Evolutionary conservation across 2,797 vertebrate genomes (phyloP), one percentile per base, ranked within the genome.

Genomic region (Discoglossus pictus): DNA sequence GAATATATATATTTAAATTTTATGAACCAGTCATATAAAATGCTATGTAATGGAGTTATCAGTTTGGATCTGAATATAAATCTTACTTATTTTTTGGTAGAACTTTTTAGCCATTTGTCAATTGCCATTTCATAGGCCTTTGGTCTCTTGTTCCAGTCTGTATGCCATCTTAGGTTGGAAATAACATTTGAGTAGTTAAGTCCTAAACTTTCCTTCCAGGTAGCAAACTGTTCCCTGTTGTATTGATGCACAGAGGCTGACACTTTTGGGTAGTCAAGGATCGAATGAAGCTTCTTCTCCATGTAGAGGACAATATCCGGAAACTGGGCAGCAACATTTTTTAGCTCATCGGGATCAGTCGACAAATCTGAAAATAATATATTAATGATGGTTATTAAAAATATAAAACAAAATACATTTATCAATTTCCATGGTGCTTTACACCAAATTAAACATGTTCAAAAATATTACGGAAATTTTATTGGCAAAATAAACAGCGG

Each of bases 141-240:
- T 0, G 65, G 80, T 65, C 93, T 79, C 74, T 90, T 91, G 73
- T 92, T 86, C 95, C 95, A 99, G 78, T 96, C 94, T 12, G 85
- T 61, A 77, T 96, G 90, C 97, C 97, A 99, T 61, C 97, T 88
- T 38, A 99, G 92, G 72, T 91, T 91, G 17, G 91, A 92, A 67
- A 98, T 93, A 53, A 87, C 76, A 36, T 83, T 80, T 44, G 91
- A 92, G 73, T 98, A 99, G 82, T 93, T 93, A 31, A 73, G 82
- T n/a, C 92, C 91, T 54, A 93, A 20, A 68, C 82, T 92, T 61
- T 81, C 68, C 61, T 84, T 92, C 97, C 97, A 99, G 1, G 55
- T 79, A 58, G 77, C 47, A 76, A 99, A 98, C 61, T 92, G 78
- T 51, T 87, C 79, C 79, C 91, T 96, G 81, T 96, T 99, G 78